Evolutionary conservation across 2,113 vertebrate species (phyloP), one percentile per base, ranked within the genome.

Genomic region (Sciurus niger): DNA sequence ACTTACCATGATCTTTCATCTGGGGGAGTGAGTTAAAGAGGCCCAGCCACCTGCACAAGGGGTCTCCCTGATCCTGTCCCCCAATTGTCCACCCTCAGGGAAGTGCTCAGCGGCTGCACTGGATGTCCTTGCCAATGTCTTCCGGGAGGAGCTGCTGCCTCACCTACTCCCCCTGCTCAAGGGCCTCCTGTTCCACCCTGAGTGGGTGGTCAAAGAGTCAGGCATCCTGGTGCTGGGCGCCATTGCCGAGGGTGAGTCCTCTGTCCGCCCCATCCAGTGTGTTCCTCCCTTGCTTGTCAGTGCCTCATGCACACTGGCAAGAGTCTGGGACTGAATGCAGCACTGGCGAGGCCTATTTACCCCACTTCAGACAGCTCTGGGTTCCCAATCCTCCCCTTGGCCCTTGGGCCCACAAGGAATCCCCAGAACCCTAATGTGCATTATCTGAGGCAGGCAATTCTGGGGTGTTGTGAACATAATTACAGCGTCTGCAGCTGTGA

Each of bases 121-220:
- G 90, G 99, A 99, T 0, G 99, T 99, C 58, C 98, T 99, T 65
- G 99, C 99, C 85, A 99, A 99, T 0, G 99, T 99, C 43, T 99
- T 99, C 91, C 99, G 99, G 83, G 99, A 99, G 53, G 99, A 99
- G 60, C 97, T 99, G 95, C 99, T 99, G 17, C 99, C 99, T 0
- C 99, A 99, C 93, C 98, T 99, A 2, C 99, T 99, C 1, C 99
- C 99, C 0, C 98, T 99, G 84, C 99, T 99, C 40, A 99, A 99
- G 97, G 99, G 99, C 74, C 98, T 99, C 53, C 99, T 99, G 2
- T 99, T 99, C 98, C 99, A 99, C 96, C 99, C 99, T 0, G 99
- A 99, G 98, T 99, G 99, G 99, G 99, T 99, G 93, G 99, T 99
- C 97, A 99, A 99, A 90, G 99, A 99, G 97, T 99, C 99, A 0